phyloP scores from a whole-genome alignment of 2,113 vertebrate genomes.

The Panthera tigris region DNA sequence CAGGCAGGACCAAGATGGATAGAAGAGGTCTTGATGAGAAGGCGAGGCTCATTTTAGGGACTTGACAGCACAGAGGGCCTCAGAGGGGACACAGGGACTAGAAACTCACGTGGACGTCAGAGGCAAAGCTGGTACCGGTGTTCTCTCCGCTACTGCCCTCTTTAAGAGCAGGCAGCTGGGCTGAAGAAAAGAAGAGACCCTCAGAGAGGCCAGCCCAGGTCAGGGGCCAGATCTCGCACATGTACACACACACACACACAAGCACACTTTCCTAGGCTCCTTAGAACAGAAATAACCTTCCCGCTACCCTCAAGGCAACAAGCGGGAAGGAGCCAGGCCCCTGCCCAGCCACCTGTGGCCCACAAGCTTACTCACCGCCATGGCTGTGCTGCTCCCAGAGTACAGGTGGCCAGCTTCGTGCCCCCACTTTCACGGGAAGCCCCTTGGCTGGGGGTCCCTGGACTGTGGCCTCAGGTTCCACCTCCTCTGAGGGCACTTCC shows the following conservation, averaged over 20 bases:
- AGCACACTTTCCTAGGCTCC: neutral
- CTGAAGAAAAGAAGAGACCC: conserved; percentile 43
- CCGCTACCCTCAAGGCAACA: neutral
- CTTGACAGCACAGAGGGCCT: neutral
- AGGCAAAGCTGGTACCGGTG: neutral
- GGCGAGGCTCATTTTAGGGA: neutral
- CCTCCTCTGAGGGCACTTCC: conserved; percentile 61
- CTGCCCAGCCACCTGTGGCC: neutral
- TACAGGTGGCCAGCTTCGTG: neutral
- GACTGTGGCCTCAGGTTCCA: neutral
- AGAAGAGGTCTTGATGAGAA: neutral
- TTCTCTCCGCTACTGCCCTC: conserved; percentile 18
- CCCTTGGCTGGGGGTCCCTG: conserved; percentile 36
- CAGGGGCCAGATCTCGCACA: neutral
- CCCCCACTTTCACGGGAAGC: neutral
- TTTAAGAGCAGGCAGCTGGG: conserved; percentile 53
- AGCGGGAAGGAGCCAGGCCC: neutral
- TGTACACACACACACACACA: neutral
- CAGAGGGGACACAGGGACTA: neutral
- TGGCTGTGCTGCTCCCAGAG: neutral
- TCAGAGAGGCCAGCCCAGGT: conserved; percentile 16
- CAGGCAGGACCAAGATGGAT: neutral
- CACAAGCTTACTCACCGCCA: conserved; percentile 56
- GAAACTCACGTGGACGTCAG: conserved; percentile 63
- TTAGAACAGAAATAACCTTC: neutral